Evolutionary conservation across 2,113 vertebrate species (phyloP), one percentile per base, ranked within the genome.

Genomic region (Leptosomus discolor): DNA sequence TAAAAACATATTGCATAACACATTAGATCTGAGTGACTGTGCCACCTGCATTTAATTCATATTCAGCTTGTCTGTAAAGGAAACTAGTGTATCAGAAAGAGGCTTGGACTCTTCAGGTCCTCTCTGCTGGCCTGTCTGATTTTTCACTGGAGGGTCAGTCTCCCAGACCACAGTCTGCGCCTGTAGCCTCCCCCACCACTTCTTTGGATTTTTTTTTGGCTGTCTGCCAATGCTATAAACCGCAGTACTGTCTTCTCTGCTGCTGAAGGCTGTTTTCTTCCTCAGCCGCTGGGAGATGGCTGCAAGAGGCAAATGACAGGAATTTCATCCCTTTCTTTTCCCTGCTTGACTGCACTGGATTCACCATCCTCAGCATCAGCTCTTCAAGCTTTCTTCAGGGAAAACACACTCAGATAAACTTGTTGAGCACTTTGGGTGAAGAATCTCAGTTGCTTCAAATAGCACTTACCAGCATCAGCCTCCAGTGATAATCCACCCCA

Each of bases 221-320:
- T 65, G 65, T 56, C 92, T 95, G 84, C 94, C 95, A 97, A 9
- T 7, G 63, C 53, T 95, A 53, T 57, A 96, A 94, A 94, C 77
- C 4, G 3, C 91, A 92, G 83, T 23, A 85, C 65, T 41, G 68
- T 91, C 91, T 85, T 77, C 90, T 84, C 70, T 88, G 92, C 85
- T 80, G 94, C 92, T 95, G 58, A 86, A 95, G 90, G 95, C 88
- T 93, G 74, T 94, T 94, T 95, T 92, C 75, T 79, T 88, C 91
- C 63, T 88, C 70, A 95, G 87, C 86, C 1, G 0, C 60, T 88
- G 92, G 71, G 87, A 91, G 70, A 78, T 67, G 81, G 87, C 89
- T 93, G 88, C 83, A 96, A 95, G 71, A 94, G 60, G 92, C 85
- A 94, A 95, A 87, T n/a, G 70, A 87, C 75, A 77, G 87, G 87